Conservation (phyloP, 1,140 invertebrate genomes). For the Dinoponera quadriceps region DNA sequence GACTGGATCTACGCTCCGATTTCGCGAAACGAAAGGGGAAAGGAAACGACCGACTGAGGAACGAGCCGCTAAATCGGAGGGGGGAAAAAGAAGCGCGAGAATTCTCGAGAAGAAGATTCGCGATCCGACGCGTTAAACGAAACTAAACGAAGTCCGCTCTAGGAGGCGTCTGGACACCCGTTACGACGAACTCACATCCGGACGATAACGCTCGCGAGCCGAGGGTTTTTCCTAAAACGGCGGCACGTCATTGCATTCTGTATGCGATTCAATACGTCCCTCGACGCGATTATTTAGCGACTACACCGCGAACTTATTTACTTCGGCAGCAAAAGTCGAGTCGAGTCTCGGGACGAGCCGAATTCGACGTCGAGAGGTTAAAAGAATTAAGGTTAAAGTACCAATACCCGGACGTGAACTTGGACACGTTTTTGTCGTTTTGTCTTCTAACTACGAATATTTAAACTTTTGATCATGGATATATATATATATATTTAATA, state of each 20-base stretch:
- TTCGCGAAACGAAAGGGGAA: constrained; percentile 14
- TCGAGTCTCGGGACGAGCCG: too few relatives aligned
- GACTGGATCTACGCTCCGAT: background rate
- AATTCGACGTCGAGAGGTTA: too few relatives aligned
- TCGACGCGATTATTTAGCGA: too few relatives aligned
- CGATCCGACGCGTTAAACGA: constrained; percentile 20
- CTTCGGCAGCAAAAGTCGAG: background rate
- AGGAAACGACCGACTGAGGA: constrained; percentile 39
- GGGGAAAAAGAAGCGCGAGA: constrained; percentile 22
- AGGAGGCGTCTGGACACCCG: constrained; percentile 23
- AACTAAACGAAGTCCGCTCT: constrained; percentile 42
- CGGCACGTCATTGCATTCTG: background rate
- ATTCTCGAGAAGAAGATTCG: background rate
- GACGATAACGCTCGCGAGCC: background rate
- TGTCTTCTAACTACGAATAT: too few relatives aligned
- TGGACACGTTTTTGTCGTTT: too few relatives aligned
- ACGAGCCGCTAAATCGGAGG: constrained; percentile 24
- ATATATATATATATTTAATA: too few relatives aligned
- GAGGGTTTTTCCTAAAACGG: background rate
- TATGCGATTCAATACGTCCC: background rate
- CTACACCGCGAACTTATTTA: background rate
- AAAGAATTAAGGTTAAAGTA: too few relatives aligned
- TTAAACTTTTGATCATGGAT: too few relatives aligned
- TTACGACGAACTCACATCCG: background rate
- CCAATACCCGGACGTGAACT: too few relatives aligned